Evolutionary conservation across 2,888 invertebrate species (phyloP).

Genomic region (Portevinia maculata): DNA sequence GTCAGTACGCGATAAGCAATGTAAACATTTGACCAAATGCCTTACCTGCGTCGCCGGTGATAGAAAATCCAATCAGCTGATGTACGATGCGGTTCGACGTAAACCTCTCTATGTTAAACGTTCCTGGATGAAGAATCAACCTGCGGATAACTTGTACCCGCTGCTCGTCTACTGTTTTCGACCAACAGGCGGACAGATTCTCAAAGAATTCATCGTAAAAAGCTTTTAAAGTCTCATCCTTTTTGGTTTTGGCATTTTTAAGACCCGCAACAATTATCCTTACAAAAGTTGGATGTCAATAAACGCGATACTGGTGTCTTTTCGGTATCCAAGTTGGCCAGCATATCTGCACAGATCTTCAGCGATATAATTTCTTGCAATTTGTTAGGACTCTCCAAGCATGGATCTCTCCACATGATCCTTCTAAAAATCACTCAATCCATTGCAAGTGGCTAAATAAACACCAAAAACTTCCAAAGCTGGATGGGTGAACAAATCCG

Average conservation of each 20-base stretch:
- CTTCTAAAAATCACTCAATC: constrained; percentile 85
- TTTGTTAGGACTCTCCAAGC: constrained; percentile 84
- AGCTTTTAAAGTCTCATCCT: constrained; percentile 79
- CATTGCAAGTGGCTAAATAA: constrained; percentile 84
- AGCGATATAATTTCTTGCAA: constrained; percentile 86
- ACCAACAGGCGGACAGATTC: constrained; percentile 84
- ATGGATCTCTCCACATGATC: constrained; percentile 83
- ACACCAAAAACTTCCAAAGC: constrained; percentile 86
- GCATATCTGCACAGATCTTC: constrained; percentile 85
- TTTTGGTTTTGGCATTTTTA: constrained; percentile 82
- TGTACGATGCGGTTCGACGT: constrained; percentile 87
- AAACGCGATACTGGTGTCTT: constrained; percentile 84
- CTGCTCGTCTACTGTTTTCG: constrained; percentile 83
- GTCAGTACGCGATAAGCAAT: no score
- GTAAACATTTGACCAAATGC: no score
- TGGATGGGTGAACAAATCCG: constrained; percentile 85
- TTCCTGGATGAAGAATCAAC: constrained; percentile 87
- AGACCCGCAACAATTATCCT: constrained; percentile 86
- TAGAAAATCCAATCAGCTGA: constrained; percentile 85
- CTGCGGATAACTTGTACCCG: constrained; percentile 86
- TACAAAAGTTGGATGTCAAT: constrained; percentile 86
- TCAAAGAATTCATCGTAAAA: constrained; percentile 82
- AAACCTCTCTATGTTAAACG: constrained; percentile 89
- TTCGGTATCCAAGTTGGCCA: constrained; percentile 84
- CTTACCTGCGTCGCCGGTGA: no score